These are phyloP conservation scores for Cerastis leucographa DNA, from an alignment of 2,888 invertebrate genomes.

Conservation along the genomic window DNA sequence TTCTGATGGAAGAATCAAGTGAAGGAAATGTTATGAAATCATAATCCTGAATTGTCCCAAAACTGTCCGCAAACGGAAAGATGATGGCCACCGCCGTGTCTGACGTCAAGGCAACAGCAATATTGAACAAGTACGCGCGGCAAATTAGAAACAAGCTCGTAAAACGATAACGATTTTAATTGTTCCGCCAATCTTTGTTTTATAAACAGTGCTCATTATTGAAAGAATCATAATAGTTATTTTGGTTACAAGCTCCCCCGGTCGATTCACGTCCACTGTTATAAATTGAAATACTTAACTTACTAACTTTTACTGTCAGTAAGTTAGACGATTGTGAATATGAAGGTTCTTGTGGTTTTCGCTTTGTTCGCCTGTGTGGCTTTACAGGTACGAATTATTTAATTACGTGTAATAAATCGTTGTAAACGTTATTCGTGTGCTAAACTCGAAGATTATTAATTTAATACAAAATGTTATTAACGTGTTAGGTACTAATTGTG, in stretches of 20 bases:
- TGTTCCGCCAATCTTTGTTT: conserved; percentile 78
- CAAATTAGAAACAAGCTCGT: conserved; percentile 72
- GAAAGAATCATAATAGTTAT: conserved; percentile 74
- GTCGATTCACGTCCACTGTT: conserved; percentile 69
- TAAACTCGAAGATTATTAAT: neutral
- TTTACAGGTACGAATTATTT: conserved; percentile 77
- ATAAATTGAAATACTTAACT: conserved; percentile 76
- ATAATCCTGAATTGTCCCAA: neutral
- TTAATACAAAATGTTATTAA: neutral
- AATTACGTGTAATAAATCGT: conserved; percentile 5
- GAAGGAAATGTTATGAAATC: neutral
- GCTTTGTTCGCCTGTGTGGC: conserved; percentile 82
- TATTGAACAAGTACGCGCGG: conserved; percentile 65
- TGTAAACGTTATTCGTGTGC: neutral
- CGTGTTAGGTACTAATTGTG: neutral
- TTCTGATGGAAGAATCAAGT: neutral
- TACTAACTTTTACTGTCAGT: conserved; percentile 69
- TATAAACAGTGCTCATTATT: conserved; percentile 80
- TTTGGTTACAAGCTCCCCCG: conserved; percentile 70
- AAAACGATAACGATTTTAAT: conserved; percentile 80
- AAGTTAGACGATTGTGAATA: conserved; percentile 67
- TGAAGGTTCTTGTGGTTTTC: conserved; percentile 80
- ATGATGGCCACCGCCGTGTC: conserved; percentile 37
- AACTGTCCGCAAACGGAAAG: neutral
- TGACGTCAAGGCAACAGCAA: conserved; percentile 59